These are phyloP conservation scores for Ericerus pela DNA, from an alignment of 1,140 invertebrate genomes.

Conservation along the genomic window DNA sequence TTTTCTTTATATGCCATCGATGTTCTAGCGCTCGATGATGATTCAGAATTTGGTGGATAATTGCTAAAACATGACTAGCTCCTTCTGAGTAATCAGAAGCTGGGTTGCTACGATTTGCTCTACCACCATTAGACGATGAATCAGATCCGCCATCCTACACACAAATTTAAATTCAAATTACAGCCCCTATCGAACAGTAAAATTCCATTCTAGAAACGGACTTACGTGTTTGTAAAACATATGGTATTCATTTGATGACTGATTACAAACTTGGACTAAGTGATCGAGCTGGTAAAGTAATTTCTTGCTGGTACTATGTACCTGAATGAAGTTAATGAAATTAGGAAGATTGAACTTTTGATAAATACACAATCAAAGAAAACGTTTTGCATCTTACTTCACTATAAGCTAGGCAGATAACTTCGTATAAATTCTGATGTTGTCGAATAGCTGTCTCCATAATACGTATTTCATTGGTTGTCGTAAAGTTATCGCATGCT, in stretches of 20 bases:
- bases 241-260: slow-evolving; percentile 51
- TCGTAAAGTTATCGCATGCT: slow-evolving; percentile 61
- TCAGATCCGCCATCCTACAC: slow-evolving; percentile 21
- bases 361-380: too few species aligned
- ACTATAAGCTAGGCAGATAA: slow-evolving; percentile 92
- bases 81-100: slow-evolving; percentile 92
- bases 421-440: slow-evolving; percentile 86
- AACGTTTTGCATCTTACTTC: slow-evolving; percentile 40
- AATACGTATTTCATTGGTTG: slow-evolving; percentile 72
- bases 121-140: slow-evolving; percentile 15
- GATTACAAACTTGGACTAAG: slow-evolving; percentile 88
- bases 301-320: slow-evolving; percentile 92
- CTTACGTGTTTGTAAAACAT: slow-evolving; percentile 51
- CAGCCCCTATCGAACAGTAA: too few species aligned
- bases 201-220: slow-evolving; percentile 19
- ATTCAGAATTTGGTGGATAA: slow-evolving; percentile 86
- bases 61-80: slow-evolving; percentile 70
- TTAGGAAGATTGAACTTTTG: too few species aligned
- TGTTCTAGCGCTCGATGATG: slow-evolving; percentile 85
- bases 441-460: slow-evolving; percentile 81
- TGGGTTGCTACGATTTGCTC: slow-evolving; percentile 29
- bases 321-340: slow-evolving; percentile 48
- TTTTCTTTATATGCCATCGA: slow-evolving; percentile 83
- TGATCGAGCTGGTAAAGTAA: slow-evolving; percentile 88
- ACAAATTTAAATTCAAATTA: too few species aligned